Base-by-base conservation (phyloP, 2,888 invertebrate species). In the Diloba caeruleocephala region DNA sequence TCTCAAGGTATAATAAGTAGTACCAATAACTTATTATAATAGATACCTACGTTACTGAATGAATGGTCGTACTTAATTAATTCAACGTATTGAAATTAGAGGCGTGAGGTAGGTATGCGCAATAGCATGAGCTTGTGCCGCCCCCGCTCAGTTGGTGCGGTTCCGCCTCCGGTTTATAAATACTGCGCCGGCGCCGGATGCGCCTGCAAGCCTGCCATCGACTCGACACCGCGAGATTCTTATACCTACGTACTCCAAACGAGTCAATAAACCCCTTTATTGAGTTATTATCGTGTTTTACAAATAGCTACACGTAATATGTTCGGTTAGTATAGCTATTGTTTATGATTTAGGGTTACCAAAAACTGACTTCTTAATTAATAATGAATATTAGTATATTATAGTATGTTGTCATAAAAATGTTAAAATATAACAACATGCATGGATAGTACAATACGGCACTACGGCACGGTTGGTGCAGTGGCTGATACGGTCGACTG, bases 91-190 rank as follows among this genome's bases (percentile, higher is more conserved):
- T 73, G 71, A 73, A 78, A 75, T 78, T 67, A 67, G 66, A 78
- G 78, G 76, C 78, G 79, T 78, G 73, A 76, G 76, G 49, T 67
- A 76, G 76, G 49, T 67, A 67, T 71, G 44, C 50, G 74, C 59
- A 66, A 74, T 60, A 41, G 51, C 37, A 49, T 61, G 53, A 51
- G 77, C 71, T 74, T 73, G 70, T 76, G 76, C 79, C 81, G 83
- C 81, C 78, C 82, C 79, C 83, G 79, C 83, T 78, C 81, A 76
- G 79, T 80, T 78, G 79, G 76, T 78, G 77, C 74, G 60, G 78
- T 78, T 79, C 81, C 90, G 89, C 88, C 89, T 87, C 87, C 88
- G 87, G 85, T 89, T 87, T 91, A 91, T 89, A 88, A 90, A 90
- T 90, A 91, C 84, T 67, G 79, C 77, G 79, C 78, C 83, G 87